Percentiles rank a stretch among this genome's conserved stretches.
phyloP scores from a whole-genome alignment of 2,888 invertebrate species.

The Nasonia oneida region DNA sequence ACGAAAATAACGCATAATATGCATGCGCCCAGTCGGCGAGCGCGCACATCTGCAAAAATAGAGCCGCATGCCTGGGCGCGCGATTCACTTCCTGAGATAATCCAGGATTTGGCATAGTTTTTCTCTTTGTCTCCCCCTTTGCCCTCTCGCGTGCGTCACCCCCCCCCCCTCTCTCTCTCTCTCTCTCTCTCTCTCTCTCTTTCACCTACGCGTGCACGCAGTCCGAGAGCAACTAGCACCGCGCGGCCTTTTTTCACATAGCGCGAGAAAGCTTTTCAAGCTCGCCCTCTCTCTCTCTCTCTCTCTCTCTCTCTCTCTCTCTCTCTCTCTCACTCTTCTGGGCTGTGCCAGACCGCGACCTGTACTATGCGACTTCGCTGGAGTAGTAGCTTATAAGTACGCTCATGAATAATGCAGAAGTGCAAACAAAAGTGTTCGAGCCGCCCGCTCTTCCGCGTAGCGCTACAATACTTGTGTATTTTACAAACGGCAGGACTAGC shows the following conservation, averaged over 20 bases:
- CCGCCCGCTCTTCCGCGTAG: conserved; percentile 61
- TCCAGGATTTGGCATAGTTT: conserved; percentile 50
- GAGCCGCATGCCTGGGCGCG: conserved; percentile 2
- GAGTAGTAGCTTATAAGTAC: conserved; percentile 74
- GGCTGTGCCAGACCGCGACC: neutral
- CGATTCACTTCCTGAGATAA: conserved; percentile 57
- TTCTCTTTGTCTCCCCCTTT: too few relatives aligned
- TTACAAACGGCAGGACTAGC: conserved; percentile 66
- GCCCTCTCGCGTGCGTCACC: too few relatives aligned
- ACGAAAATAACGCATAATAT: conserved; percentile 45
- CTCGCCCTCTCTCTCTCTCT: neutral
- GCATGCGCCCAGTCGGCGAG: neutral
- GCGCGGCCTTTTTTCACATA: too few relatives aligned
- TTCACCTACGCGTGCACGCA: too few relatives aligned
- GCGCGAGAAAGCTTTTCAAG: too few relatives aligned
- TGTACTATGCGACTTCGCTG: conserved; percentile 59
- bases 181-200: neutral
- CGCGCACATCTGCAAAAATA: conserved; percentile 9
- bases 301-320: neutral
- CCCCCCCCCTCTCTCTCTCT: too few relatives aligned
- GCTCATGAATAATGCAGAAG: conserved; percentile 76
- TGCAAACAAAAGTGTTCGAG: conserved; percentile 72
- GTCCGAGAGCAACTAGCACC: too few relatives aligned
- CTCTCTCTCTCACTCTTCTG: neutral
- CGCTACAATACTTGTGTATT: conserved; percentile 70